Base-by-base conservation (phyloP, 2,113 vertebrate genomes). In the Syngnathoides biaculeatus region DNA sequence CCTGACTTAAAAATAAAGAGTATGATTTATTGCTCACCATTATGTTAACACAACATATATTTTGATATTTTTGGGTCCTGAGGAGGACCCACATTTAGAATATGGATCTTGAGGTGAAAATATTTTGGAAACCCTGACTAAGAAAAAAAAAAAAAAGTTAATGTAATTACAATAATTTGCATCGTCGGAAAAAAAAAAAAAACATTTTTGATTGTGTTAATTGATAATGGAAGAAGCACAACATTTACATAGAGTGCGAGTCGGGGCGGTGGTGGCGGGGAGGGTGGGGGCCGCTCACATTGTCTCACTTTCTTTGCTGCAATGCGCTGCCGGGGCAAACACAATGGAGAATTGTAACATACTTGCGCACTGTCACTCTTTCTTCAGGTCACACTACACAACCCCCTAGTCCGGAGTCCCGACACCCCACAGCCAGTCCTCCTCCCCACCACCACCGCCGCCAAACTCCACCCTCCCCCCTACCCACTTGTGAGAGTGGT, bases 401-500 rank as follows among this genome's bases (percentile, higher is more conserved):
- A 64, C 15, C 38, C 39, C 20, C 17, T 17, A 52, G n/a, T 11
- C 50, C 53, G 11, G 27, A 15, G 26, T 38, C 20, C 55, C 26
- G 4, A 2, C 2, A 1, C 53, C 53, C 53, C 22, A 5, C 53
- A 11, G 11, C 53, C 22, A 14, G 6, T 5, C 4, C 12, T 24
- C 24, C 24, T 26, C 55, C 10, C 11, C 6, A 11, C 38, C 59
- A 11, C 38, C 38, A 60, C 27, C 30, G 9, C 15, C 55, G 15
- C 13, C 20, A 62, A 62, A 62, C 71, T 66, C 80, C 78, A 73
- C 74, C 83, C 76, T 71, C 10, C 81, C 53, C 5, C 73, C 64
- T 65, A n/a, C 64, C 47, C 30, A 62, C 39, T 62, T 1, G 65
- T 64, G 79, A 79, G 87, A 89, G 82, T 86, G 88, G 91, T 88